These are phyloP conservation scores for Euplagia quadripunctaria DNA, from an alignment of 2,888 invertebrate species.

Conservation along the genomic window DNA sequence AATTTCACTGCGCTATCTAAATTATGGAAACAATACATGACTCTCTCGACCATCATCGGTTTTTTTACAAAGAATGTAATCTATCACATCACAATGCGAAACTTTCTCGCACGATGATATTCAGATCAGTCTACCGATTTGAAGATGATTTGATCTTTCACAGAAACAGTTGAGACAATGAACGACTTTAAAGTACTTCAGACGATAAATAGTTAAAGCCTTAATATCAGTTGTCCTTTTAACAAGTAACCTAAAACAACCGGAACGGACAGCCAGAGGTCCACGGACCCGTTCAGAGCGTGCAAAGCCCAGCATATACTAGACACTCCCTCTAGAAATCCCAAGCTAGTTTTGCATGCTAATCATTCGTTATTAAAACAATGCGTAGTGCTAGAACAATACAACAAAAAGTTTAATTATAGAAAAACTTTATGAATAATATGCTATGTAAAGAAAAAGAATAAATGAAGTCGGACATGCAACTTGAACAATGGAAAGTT, in stretches of 20 bases:
- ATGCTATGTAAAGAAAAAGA: background rate
- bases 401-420: background rate
- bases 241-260: too few species aligned
- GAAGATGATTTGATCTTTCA: conserved; percentile 48
- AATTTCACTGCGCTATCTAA: conserved; percentile 31
- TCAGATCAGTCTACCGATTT: conserved; percentile 58
- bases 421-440: too few species aligned
- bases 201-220: background rate
- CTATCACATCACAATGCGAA: conserved; percentile 57
- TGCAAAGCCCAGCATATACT: background rate
- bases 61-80: conserved; percentile 56
- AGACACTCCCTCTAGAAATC: background rate
- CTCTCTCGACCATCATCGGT: conserved; percentile 42
- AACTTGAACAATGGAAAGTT: background rate
- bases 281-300: background rate
- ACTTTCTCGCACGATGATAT: conserved; percentile 69
- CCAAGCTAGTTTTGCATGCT: background rate
- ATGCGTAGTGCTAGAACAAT: background rate
- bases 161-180: conserved; percentile 39
- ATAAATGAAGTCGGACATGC: background rate
- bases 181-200: conserved; percentile 27
- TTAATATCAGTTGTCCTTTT: background rate
- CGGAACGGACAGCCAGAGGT: background rate
- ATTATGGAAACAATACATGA: conserved; percentile 47
- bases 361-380: background rate